Conservation (phyloP, 2,113 vertebrate genomes). For the Rousettus leschenaultii region DNA sequence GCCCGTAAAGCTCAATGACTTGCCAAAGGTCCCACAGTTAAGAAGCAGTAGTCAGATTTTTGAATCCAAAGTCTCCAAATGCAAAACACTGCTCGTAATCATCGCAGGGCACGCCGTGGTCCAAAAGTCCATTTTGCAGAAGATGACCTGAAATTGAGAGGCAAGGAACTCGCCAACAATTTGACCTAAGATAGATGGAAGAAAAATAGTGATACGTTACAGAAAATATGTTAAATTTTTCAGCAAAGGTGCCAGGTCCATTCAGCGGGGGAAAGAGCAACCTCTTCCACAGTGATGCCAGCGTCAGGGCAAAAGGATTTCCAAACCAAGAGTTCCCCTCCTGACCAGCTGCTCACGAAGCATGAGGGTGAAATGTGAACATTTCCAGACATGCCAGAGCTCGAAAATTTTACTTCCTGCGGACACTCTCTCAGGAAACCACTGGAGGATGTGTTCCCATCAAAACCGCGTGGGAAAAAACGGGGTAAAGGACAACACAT, state of each 20-base stretch:
- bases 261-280: background rate
- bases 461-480: conserved; percentile 7
- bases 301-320: background rate
- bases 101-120: background rate
- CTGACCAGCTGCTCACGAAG: background rate
- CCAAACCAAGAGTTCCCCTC: background rate
- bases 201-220: background rate
- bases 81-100: background rate
- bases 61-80: background rate
- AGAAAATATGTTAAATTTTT: background rate
- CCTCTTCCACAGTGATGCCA: background rate
- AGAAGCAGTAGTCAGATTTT: background rate
- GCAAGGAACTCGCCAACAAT: background rate
- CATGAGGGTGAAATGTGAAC: background rate
- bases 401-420: background rate
- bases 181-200: background rate
- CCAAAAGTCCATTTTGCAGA: background rate
- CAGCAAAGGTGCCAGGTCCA: background rate
- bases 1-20: background rate
- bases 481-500: background rate
- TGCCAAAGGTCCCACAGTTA: background rate
- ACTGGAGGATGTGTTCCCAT: background rate
- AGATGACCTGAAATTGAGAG: background rate
- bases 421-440: background rate
- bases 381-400: background rate